A percentile compares a stretch with the other conserved stretches of the same genome.
phyloP scores from a whole-genome alignment of 2,888 invertebrate genomes.

The Caenorhabditis panamensis region DNA sequence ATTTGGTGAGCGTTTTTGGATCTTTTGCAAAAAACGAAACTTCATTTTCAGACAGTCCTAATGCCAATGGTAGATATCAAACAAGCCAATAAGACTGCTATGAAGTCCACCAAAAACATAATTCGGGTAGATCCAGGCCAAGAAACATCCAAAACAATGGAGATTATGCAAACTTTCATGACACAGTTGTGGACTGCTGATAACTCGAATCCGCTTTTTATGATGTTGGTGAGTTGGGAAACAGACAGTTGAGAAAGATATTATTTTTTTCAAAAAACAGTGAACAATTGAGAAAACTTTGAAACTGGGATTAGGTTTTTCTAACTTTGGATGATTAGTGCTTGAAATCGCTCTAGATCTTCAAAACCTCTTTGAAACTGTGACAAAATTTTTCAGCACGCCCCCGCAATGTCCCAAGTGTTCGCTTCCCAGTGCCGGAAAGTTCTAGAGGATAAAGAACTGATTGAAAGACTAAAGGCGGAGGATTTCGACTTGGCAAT shows the following conservation, averaged over 20 bases:
- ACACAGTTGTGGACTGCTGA: conserved; percentile 30
- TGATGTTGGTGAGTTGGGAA: conserved; percentile 35
- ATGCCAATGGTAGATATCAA: conserved; percentile 43
- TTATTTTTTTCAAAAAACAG: too few relatives aligned
- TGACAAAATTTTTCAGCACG: conserved; percentile 20
- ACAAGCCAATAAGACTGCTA: conserved; percentile 20
- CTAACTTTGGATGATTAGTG: too few relatives aligned
- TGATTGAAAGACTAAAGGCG: conserved; percentile 48
- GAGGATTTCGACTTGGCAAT: conserved; percentile 67
- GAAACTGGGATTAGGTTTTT: too few relatives aligned
- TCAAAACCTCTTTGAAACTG: not conserved
- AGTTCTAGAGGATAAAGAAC: conserved; percentile 40
- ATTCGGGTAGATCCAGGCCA: conserved; percentile 24
- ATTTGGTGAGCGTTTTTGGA: conserved; percentile 48
- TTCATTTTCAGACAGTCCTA: conserved; percentile 42
- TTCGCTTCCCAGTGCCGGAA: conserved; percentile 33
- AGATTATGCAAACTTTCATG: conserved; percentile 27
- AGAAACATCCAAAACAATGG: conserved; percentile 17
- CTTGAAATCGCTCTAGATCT: too few relatives aligned
- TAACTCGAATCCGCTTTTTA: conserved; percentile 37
- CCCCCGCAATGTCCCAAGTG: conserved; percentile 27
- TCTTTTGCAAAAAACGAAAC: too few relatives aligned
- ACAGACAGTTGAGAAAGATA: too few relatives aligned
- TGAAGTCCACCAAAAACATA: conserved; percentile 43
- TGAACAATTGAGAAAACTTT: too few relatives aligned